Evolutionary conservation across 2,113 vertebrate species (phyloP).

Genomic region (Helogale parvula): DNA sequence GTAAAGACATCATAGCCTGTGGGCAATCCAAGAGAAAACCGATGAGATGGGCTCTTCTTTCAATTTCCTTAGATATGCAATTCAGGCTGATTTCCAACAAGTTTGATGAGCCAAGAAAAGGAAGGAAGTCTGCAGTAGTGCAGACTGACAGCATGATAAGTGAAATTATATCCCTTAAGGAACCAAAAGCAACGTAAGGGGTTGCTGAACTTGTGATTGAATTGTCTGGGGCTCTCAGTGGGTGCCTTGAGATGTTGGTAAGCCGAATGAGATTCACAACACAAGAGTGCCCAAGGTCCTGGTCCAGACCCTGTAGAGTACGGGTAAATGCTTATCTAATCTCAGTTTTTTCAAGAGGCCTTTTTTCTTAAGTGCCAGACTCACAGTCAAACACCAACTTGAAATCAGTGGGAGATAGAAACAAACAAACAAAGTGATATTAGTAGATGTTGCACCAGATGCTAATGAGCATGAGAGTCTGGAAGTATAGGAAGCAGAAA

Average conservation of each 20-base stretch:
- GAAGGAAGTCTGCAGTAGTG: slow-evolving; percentile 19
- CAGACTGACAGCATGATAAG: slow-evolving; percentile 30
- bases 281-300: neutral
- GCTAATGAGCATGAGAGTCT: neutral
- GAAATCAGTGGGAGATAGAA: slow-evolving; percentile 57
- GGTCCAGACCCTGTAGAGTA: neutral
- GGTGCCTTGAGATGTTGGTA: neutral
- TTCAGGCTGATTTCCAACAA: slow-evolving; percentile 57
- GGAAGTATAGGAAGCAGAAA: neutral
- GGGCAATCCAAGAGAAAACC: slow-evolving; percentile 23
- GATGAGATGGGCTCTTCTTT: slow-evolving; percentile 53
- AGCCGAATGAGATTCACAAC: slow-evolving; percentile 48
- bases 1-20: slow-evolving; percentile 2
- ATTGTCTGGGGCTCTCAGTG: slow-evolving; percentile 33
- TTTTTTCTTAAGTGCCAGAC: neutral
- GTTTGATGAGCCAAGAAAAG: slow-evolving; percentile 67
- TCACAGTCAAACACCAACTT: slow-evolving; percentile 53
- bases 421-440: neutral
- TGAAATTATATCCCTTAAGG: slow-evolving; percentile 47
- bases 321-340: slow-evolving; percentile 41
- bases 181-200: slow-evolving; percentile 34
- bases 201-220: slow-evolving; percentile 13
- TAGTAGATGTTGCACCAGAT: slow-evolving; percentile 23
- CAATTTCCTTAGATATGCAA: slow-evolving; percentile 29
- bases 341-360: neutral